Evolutionary conservation across 2,797 vertebrate genomes (phyloP).

Genomic region (Takifugu ocellatus): DNA sequence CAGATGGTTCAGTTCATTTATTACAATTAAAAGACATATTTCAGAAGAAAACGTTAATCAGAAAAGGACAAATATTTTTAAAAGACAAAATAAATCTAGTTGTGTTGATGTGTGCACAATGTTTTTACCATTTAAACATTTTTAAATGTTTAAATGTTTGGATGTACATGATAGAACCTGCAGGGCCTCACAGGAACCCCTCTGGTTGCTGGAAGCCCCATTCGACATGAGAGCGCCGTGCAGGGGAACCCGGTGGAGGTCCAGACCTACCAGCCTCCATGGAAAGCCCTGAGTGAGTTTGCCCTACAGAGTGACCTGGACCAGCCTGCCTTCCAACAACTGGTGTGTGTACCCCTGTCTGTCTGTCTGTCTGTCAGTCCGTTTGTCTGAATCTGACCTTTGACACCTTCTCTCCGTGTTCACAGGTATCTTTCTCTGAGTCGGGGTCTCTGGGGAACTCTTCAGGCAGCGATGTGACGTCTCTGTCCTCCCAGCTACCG

Average conservation of each 20-base stretch:
- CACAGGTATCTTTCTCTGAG: conserved; percentile 88
- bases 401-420: conserved; percentile 2
- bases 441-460: conserved; percentile 88
- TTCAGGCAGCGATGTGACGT: conserved; percentile 87
- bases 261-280: conserved; percentile 96
- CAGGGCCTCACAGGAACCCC: conserved; percentile 95
- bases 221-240: conserved; percentile 89
- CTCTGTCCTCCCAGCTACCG: conserved; percentile 86
- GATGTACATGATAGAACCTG: conserved; percentile 77
- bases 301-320: conserved; percentile 96
- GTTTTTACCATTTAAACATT: no score
- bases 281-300: conserved; percentile 96
- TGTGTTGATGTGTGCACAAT: no score
- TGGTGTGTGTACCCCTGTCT: conserved; percentile 74
- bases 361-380: conserved; percentile 12
- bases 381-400: conserved; percentile 2
- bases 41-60: no score
- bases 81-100: no score
- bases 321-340: conserved; percentile 94
- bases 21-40: no score
- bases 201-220: conserved; percentile 92
- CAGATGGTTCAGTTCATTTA: no score
- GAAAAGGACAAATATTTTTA: no score
- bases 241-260: conserved; percentile 95
- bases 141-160: no score